Evolutionary conservation across 2,797 vertebrate genomes (phyloP), one percentile per base, ranked within the genome.

Genomic region (Manis crassicaudata): DNA sequence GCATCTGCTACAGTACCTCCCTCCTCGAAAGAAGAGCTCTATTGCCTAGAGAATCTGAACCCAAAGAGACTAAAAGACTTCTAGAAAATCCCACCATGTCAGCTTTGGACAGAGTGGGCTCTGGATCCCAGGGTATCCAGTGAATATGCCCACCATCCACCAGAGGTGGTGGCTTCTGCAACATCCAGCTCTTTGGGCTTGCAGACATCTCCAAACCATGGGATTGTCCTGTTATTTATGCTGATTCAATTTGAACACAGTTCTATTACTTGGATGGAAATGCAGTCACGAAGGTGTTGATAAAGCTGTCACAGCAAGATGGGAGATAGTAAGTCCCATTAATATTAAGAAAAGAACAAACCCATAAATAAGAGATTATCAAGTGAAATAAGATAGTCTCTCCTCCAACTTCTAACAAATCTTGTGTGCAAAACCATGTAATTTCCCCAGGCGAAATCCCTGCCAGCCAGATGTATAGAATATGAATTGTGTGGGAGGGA

Each of bases 321-420:
- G 88, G 88, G 96, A 95, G 79, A 76, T 76, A 94, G 94, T 23
- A 91, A 73, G 87, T 35, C 89, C 87, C 88, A 76, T 97, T 97
- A 97, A 94, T 88, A 82, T 83, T 83, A 96, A 94, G 96, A 97
- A 93, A 81, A 96, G 96, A 98, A 98, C 95, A 97, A 97, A 83
- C 58, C 54, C 81, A 90, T 96, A 97, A 97, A 97, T 97, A 97
- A 97, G 95, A 97, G 97, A 97, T 93, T 95, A 96, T 95, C 96
- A 96, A 96, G 81, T 67, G 96, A 97, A 97, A 84, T 81, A 96
- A 97, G 90, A 92, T 73, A 96, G 90, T 92, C 88, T 94, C 43
- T 67, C 92, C 95, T 95, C 89, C 87, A 92, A 96, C 92, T 96
- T 80, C 91, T 95, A 97, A 98, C 75, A 96, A 97, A 98, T 95